Base-by-base conservation (phyloP, 2,113 vertebrate species). In the Pterophyllum scalare region DNA sequence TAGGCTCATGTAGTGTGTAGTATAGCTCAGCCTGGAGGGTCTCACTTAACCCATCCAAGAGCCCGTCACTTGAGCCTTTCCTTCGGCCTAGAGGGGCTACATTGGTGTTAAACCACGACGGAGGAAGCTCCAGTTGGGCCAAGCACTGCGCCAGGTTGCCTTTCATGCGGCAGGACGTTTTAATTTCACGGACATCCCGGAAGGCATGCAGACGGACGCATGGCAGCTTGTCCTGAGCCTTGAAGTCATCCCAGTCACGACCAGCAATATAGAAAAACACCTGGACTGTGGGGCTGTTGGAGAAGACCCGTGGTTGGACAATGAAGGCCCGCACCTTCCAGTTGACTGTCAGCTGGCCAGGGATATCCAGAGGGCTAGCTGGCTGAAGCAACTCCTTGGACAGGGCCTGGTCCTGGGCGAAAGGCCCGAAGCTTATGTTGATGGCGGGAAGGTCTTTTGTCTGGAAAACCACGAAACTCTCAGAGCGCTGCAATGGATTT, bases 261-360 rank as follows among this genome's bases (percentile, higher is more conserved):
- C 98, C 98, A 0, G 98, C 98, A 7, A 99, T 96, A 52, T 99
- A 99, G 95, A 99, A 99, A 58, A 99, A 96, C 81, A 98, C 98
- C 94, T 99, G 98, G 59, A 97, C 97, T 17, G 95, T 89, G 0
- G 98, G 97, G 93, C 96, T 97, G 91, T 87, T 97, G 92, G 97
- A 95, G 65, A 97, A 96, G 83, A 99, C 97, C 38, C 96, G 96
- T 0, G 97, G 91, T 49, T 97, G 97, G 14, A 99, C 96, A 31
- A 99, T 99, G 93, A 98, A 99, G 58, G 98, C 98, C n/a, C 98
- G 96, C 26, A 99, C 97, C 91, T 99, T 99, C 98, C 98, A 99
- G 96, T 97, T 98, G 92, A 99, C 97, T 0, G 98, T 99, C 88
- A 99, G 94, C 87, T 97, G 96, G 77, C 97, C 96, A 0, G 97